phyloP scores from a whole-genome alignment of 2,888 invertebrate species.

The Ectobius pallidus region DNA sequence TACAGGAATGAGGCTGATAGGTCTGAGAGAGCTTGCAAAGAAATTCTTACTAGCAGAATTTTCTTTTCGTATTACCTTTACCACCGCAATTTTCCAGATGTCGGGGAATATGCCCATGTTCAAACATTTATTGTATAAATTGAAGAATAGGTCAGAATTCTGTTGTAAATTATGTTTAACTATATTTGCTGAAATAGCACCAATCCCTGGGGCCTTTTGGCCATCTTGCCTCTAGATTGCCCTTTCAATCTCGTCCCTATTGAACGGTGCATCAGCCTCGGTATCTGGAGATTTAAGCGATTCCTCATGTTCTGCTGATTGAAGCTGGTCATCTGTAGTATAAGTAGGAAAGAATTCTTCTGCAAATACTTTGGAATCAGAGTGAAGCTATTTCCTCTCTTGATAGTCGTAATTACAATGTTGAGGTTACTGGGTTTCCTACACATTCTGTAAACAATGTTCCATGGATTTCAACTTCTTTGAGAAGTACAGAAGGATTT shows the following conservation, averaged over 20 bases:
- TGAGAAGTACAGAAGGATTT: not conserved
- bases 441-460: not conserved
- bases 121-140: slow-evolving; percentile 3
- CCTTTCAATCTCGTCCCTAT: not conserved
- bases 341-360: not conserved
- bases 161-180: not conserved
- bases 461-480: not conserved
- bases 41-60: not conserved
- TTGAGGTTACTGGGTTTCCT: not conserved
- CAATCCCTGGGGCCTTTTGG: not conserved
- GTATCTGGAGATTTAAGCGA: not conserved
- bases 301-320: not conserved
- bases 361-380: not conserved
- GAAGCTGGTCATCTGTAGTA: not conserved
- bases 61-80: not conserved
- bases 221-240: not conserved
- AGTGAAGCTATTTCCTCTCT: too few species aligned
- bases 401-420: not conserved
- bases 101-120: not conserved
- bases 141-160: not conserved
- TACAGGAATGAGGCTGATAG: not conserved
- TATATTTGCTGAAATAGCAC: not conserved
- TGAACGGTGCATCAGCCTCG: not conserved
- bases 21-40: not conserved
- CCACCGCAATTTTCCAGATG: not conserved